A percentile compares a stretch with the other conserved stretches of the same genome.
Evolutionary conservation across 2,888 invertebrate genomes (phyloP).

Genomic region (Microplitis deprimator): DNA sequence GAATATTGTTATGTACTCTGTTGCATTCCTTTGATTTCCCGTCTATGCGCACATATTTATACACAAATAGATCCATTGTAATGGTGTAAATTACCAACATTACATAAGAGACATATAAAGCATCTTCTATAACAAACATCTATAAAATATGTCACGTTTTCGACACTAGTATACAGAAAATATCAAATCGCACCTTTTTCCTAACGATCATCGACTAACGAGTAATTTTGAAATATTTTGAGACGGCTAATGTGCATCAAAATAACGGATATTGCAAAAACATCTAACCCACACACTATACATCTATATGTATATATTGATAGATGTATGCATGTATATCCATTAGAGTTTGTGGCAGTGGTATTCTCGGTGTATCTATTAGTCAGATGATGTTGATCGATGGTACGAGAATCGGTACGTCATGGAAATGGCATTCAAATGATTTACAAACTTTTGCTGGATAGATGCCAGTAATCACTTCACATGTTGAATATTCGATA

Average conservation of each 20-base stretch:
- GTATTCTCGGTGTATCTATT: neutral
- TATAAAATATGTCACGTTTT: neutral
- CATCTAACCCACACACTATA: neutral
- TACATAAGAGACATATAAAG: too few species aligned
- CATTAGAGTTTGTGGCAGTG: neutral
- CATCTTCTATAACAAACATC: too few species aligned
- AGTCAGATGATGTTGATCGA: slow-evolving; percentile 1
- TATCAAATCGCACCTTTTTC: neutral
- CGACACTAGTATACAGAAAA: neutral
- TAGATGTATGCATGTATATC: neutral
- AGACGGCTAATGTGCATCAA: neutral
- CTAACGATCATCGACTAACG: neutral
- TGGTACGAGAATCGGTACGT: neutral
- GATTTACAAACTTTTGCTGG: neutral
- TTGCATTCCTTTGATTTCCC: neutral
- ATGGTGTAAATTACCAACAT: too few species aligned
- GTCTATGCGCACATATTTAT: too few species aligned
- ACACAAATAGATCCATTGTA: too few species aligned
- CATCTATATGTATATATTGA: neutral
- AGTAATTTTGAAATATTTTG: neutral
- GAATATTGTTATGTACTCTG: neutral
- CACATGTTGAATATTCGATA: neutral
- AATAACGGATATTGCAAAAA: neutral
- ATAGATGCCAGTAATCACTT: neutral
- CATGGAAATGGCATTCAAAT: neutral